Base-by-base conservation (phyloP, 1,140 invertebrate genomes). In the Orchesella cincta region DNA sequence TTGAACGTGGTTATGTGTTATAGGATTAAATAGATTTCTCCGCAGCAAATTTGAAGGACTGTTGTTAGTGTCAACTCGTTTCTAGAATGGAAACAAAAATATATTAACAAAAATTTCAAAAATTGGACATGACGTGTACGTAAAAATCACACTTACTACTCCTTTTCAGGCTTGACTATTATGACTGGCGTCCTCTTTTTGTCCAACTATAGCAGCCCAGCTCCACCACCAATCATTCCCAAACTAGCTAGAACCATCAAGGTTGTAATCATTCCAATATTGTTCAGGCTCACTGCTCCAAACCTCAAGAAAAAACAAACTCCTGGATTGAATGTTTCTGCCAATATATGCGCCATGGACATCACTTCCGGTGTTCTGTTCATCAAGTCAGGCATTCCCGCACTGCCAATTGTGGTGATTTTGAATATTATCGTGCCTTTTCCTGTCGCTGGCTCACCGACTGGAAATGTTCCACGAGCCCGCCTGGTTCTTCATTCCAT, bases 391-490 rank as follows among this genome's bases (percentile, higher is more conserved):
- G 71, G 71, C 71, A 73, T 73, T 35, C 46, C 35, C 2, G 5
- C 29, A 2, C 26, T 35, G 18, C 57, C 71, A 0, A 77, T 1
- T 0, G 54, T 23, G 28, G n/a, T 18, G 1, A 77, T 77, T 62
- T 64, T 54, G 35, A 77, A 77, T 18, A 39, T 29, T 0, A 77
- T n/a, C 12, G 70, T 28, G 33, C 76, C 76, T 62, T 12, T 36
- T 23, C 76, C 76, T 0, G 46, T 57, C 0, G 76, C 70, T 1
- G 76, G 46, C 16, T 54, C 76, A 29, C 76, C 54, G 1, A 77
- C 76, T 8, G 76, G 76, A 73, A 77, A 77, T 18, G 33, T 26
- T 77, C 76, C 5, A 72, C 71, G 8, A 77, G 36, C 1, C 31
- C 54, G 8, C 76, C 76, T 0, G 70, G 70, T 20, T 77, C 76